Base-by-base conservation (phyloP, 1,140 invertebrate species). In the Micrasema longulum region DNA sequence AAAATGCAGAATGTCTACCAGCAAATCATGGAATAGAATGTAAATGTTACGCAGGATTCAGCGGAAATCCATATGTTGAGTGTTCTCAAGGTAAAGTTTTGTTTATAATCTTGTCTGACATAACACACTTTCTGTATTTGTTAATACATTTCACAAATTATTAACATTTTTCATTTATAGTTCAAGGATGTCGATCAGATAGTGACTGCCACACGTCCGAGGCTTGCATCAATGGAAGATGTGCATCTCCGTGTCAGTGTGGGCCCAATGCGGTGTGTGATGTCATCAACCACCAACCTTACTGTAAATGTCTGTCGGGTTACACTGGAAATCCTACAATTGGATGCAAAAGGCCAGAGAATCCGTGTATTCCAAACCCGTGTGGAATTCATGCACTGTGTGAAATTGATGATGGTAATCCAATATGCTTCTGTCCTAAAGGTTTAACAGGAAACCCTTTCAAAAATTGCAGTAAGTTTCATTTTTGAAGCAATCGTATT, bases 391-490 rank as follows among this genome's bases (percentile, higher is more conserved):
- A 93, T 77, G 94, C 95, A 9, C 81, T 93, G 48, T 96, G 95
- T 80, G 93, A 96, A 85, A 87, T 91, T 43, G 92, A 95, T 77
- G 91, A 93, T 77, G 94, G 93, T 70, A 93, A 91, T 83, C 93
- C 93, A 0, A 93, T 96, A 74, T 96, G 95, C 78, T 95, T 89
- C 81, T 97, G 95, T 80, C 94, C 94, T 0, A 93, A 94, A 80
- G 93, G 94, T 75, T 85, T 93, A 63, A 96, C 94, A 10, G 95
- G 95, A 82, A 95, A 96, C 88, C 95, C 95, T 11, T 96, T 96
- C 78, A 89, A 92, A 72, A 93, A 92, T 83, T 96, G 94, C 87
- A 94, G 94, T 96, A 89, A 88, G 92, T 94, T 76, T 16, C n/a
- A n/a, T n/a, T n/a, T n/a, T n/a, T n/a, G n/a, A n/a, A n/a, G n/a